Conservation (phyloP, 2,797 vertebrate genomes). For the Lepilemur septentrionalis region DNA sequence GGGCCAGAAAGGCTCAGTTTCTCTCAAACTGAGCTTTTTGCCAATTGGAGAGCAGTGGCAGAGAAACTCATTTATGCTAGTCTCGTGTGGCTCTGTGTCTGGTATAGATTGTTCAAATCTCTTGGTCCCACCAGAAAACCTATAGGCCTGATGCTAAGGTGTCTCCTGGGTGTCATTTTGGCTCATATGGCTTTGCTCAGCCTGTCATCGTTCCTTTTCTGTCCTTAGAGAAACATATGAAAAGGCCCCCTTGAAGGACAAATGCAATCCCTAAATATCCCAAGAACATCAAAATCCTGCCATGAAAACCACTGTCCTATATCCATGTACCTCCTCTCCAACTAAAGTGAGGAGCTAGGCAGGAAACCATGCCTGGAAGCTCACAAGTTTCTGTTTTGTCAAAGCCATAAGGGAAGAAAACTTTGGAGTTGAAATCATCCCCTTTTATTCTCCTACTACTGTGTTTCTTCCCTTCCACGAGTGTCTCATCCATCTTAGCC, state of each 20-base stretch:
- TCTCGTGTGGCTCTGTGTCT: background rate
- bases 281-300: conserved; percentile 30
- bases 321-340: background rate
- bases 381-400: background rate
- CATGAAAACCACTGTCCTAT: background rate
- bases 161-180: conserved; percentile 42
- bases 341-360: background rate
- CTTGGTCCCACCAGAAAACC: conserved; percentile 44
- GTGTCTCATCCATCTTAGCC: background rate
- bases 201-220: conserved; percentile 6
- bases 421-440: background rate
- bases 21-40: background rate
- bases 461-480: background rate
- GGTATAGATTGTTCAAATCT: conserved; percentile 19
- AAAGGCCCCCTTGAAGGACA: conserved; percentile 24
- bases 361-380: background rate
- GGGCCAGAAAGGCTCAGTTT: background rate
- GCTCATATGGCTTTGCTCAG: background rate
- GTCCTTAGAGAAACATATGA: background rate
- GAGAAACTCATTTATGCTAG: background rate
- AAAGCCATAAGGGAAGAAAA: background rate
- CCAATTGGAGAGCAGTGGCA: background rate
- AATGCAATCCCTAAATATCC: conserved; percentile 14
- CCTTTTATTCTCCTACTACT: background rate
- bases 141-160: conserved; percentile 13